Conservation (phyloP, 2,113 vertebrate genomes). For the Onychorhynchus coronatus region DNA sequence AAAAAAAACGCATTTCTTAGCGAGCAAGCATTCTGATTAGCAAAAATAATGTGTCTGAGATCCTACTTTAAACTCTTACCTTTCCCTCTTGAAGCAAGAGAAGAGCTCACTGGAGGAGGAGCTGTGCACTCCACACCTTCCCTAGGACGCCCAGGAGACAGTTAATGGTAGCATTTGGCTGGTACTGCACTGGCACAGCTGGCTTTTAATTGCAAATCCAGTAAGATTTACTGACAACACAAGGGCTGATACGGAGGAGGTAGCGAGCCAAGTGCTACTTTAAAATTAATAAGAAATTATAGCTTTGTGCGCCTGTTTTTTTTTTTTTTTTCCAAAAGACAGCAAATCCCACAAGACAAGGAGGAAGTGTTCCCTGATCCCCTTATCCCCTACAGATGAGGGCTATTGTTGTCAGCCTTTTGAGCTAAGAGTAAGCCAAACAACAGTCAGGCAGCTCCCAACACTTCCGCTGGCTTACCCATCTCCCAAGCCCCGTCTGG, state of each 20-base stretch:
- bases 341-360: background rate
- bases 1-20: background rate
- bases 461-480: background rate
- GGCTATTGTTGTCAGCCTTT: background rate
- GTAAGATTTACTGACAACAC: constrained; percentile 41
- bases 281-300: constrained; percentile 52
- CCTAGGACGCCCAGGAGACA: constrained; percentile 1
- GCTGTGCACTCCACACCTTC: background rate
- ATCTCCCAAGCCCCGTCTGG: background rate
- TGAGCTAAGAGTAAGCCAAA: background rate
- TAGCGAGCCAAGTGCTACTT: constrained; percentile 26
- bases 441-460: background rate
- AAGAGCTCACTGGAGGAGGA: constrained; percentile 14
- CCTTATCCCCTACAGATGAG: background rate
- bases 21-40: background rate
- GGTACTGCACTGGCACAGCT: constrained; percentile 53
- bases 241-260: background rate
- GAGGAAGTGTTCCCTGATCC: background rate
- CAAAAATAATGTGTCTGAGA: background rate
- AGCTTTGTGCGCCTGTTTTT: background rate
- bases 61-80: constrained; percentile 17
- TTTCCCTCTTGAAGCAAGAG: background rate
- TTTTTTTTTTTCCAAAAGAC: background rate
- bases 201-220: constrained; percentile 63
- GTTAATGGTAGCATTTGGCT: constrained; percentile 45